These are phyloP conservation scores for Aythya baeri DNA, from an alignment of 2,113 vertebrate genomes.

Conservation along the genomic window DNA sequence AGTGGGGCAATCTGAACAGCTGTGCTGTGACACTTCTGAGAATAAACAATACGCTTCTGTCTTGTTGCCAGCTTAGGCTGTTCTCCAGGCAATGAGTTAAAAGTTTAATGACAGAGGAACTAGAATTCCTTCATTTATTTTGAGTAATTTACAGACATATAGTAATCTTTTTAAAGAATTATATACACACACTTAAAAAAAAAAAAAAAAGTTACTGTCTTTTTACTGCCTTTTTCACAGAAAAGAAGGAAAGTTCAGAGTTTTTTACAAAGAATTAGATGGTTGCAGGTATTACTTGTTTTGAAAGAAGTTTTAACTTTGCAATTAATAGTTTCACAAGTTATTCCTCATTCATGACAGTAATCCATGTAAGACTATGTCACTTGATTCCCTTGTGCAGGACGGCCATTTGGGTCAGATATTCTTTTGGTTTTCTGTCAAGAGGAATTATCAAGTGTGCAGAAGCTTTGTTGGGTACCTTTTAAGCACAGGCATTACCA, in stretches of 20 bases:
- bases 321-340: neutral
- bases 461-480: neutral
- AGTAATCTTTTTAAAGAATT: neutral
- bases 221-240: neutral
- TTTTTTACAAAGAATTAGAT: neutral
- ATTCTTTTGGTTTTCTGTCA: neutral
- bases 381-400: neutral
- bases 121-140: neutral
- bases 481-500: neutral
- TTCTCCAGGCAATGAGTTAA: neutral
- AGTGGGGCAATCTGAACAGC: neutral
- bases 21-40: neutral
- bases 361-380: neutral
- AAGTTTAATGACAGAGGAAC: neutral
- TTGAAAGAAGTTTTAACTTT: neutral
- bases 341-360: neutral
- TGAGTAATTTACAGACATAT: neutral
- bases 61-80: neutral
- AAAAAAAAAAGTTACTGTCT: neutral
- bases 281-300: neutral
- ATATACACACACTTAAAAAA: too few relatives aligned
- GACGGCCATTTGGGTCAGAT: neutral
- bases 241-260: neutral
- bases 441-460: neutral
- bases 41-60: neutral